Conservation (phyloP, 2,113 vertebrate genomes). For the Mus musculus region DNA sequence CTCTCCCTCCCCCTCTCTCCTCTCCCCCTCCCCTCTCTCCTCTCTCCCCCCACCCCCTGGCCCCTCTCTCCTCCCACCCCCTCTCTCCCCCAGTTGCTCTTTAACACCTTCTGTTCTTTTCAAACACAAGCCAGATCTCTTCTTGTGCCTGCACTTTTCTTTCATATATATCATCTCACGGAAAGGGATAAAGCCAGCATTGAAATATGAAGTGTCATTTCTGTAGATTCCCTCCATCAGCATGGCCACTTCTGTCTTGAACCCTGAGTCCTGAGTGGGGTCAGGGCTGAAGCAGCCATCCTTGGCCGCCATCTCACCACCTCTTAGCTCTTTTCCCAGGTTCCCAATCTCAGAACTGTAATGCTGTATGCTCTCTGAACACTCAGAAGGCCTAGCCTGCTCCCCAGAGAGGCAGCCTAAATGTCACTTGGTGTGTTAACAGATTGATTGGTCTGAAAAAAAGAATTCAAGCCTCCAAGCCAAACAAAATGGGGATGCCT, state of each 20-base stretch:
- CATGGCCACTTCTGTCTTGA: not conserved
- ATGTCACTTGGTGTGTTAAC: not conserved
- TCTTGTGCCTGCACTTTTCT: not conserved
- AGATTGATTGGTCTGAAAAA: conserved; percentile 51
- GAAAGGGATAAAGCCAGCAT: not conserved
- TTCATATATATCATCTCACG: not conserved
- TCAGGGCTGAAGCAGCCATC: not conserved
- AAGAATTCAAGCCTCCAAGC: not conserved
- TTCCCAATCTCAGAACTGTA: not conserved
- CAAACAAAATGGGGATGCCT: conserved; percentile 49
- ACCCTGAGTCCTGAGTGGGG: not conserved
- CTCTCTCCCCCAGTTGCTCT: conserved; percentile 23
- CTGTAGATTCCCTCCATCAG: not conserved
- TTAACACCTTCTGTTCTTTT: conserved; percentile 55
- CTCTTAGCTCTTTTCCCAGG: not conserved
- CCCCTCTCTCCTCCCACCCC: not conserved
- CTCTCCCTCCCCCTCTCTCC: not conserved
- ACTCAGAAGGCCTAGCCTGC: not conserved
- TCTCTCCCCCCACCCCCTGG: too few species aligned
- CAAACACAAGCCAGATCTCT: conserved; percentile 34
- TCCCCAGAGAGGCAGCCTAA: conserved; percentile 34
- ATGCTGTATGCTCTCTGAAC: not conserved
- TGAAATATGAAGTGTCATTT: not conserved
- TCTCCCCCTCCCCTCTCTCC: too few species aligned
- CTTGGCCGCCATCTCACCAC: not conserved